Conservation (phyloP, 2,888 invertebrate genomes). For the Leptinotarsa haldemani region DNA sequence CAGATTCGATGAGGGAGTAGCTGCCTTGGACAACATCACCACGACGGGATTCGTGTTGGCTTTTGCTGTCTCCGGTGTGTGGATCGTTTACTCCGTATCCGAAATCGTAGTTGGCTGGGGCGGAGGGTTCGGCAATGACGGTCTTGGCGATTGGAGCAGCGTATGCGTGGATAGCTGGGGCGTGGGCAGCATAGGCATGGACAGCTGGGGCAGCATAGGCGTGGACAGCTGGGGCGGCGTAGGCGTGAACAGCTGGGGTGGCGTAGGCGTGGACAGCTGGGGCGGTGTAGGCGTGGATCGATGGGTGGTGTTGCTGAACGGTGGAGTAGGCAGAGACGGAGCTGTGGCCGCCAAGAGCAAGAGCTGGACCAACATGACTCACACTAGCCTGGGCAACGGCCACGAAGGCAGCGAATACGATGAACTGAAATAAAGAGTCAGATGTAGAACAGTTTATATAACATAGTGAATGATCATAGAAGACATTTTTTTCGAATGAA, state of each 20-base stretch:
- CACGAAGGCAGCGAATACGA: constrained; percentile 46
- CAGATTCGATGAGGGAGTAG: constrained; percentile 68
- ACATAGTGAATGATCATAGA: too few relatives aligned
- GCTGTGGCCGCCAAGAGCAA: constrained; percentile 23
- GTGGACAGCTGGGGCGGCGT: constrained; percentile 28
- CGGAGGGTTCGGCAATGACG: constrained; percentile 48
- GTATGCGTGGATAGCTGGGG: constrained; percentile 39
- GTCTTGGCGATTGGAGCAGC: constrained; percentile 47
- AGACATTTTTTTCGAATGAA: too few relatives aligned
- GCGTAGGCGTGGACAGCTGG: constrained; percentile 35
- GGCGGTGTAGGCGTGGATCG: constrained; percentile 35
- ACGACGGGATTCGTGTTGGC: constrained; percentile 73
- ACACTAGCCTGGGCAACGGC: constrained; percentile 44
- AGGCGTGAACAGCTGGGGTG: constrained; percentile 29
- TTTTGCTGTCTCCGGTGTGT: constrained; percentile 68
- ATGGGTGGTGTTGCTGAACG: constrained; percentile 34
- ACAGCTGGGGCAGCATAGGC: constrained; percentile 33
- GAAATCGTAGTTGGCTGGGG: constrained; percentile 55
- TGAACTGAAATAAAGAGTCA: constrained; percentile 37
- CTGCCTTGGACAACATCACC: constrained; percentile 67
- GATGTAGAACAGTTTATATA: neutral
- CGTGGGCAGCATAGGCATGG: constrained; percentile 34
- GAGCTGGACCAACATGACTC: constrained; percentile 34
- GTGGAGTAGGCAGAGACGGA: constrained; percentile 40
- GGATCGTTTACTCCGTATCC: constrained; percentile 54